These are phyloP conservation scores for Oreortyx pictus DNA, from an alignment of 2,797 vertebrate species.

Conservation along the genomic window DNA sequence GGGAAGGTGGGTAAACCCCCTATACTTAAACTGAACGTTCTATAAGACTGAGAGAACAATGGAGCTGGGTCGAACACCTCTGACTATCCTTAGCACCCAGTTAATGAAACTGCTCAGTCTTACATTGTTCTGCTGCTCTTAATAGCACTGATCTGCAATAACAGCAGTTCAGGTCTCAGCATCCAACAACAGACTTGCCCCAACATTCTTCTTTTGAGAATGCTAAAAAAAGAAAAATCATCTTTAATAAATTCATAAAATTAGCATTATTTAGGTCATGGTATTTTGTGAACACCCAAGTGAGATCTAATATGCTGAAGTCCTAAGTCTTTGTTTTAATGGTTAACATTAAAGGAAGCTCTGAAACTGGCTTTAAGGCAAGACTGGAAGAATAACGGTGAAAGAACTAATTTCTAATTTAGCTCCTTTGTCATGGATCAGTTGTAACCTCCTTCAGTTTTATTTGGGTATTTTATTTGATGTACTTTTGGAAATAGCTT, in stretches of 20 bases:
- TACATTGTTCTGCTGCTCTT: not conserved
- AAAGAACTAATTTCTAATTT: not conserved
- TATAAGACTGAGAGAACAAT: not conserved
- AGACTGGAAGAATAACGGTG: not conserved
- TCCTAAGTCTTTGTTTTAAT: not conserved
- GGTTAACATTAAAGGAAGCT: not conserved
- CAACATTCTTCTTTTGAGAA: not conserved
- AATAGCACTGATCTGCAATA: not conserved
- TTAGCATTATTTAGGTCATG: slow-evolving; percentile 2
- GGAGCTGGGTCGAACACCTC: not conserved
- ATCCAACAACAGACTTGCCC: not conserved
- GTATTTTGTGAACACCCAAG: not conserved
- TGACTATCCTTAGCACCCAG: not conserved
- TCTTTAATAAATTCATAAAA: not conserved
- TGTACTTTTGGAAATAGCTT: not conserved
- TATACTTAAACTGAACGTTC: not conserved
- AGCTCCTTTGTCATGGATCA: not conserved
- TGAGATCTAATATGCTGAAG: not conserved
- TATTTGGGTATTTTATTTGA: slow-evolving; percentile 31
- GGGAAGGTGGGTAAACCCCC: not conserved
- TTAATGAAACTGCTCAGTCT: not conserved
- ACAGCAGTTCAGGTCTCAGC: not conserved
- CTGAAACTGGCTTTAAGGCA: not conserved
- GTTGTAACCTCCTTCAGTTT: not conserved
- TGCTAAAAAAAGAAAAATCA: not conserved